These are phyloP conservation scores for Baccha elongata DNA, from an alignment of 2,888 invertebrate species.

Conservation along the genomic window DNA sequence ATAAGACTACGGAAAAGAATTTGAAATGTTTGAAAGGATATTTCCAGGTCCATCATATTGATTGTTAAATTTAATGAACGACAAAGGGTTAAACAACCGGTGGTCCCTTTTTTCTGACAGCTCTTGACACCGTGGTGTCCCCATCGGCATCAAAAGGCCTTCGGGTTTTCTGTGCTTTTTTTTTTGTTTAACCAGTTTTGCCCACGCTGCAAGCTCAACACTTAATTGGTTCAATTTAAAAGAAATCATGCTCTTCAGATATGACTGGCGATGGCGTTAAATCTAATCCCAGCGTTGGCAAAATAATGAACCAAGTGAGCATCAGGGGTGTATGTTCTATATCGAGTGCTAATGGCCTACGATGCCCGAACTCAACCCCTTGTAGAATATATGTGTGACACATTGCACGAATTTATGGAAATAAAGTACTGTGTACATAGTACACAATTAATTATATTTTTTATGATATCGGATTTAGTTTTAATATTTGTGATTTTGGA, in stretches of 20 bases:
- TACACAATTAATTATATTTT: not conserved
- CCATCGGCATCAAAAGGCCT: conserved; percentile 39
- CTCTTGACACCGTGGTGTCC: conserved; percentile 69
- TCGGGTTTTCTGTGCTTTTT: conserved; percentile 29
- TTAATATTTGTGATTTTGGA: not conserved
- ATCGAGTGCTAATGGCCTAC: conserved; percentile 60
- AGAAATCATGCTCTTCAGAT: conserved; percentile 71
- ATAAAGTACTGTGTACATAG: not conserved
- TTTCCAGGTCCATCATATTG: conserved; percentile 43
- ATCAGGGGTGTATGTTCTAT: conserved; percentile 11
- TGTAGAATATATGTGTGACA: not conserved
- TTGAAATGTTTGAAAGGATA: not conserved
- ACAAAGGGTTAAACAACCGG: conserved; percentile 67
- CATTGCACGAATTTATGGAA: not conserved
- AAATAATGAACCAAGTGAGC: conserved; percentile 60
- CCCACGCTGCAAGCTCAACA: conserved; percentile 61
- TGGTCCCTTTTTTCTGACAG: conserved; percentile 54
- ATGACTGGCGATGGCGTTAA: conserved; percentile 48
- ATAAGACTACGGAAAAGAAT: not conserved
- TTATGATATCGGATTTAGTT: not conserved
- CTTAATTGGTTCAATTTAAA: conserved; percentile 73
- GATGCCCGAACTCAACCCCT: not conserved
- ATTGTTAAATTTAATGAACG: conserved; percentile 72
- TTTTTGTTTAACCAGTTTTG: conserved; percentile 44
- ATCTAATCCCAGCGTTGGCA: conserved; percentile 72